These are phyloP conservation scores for Archips crataeganus DNA, from an alignment of 2,888 invertebrate species.

Conservation along the genomic window DNA sequence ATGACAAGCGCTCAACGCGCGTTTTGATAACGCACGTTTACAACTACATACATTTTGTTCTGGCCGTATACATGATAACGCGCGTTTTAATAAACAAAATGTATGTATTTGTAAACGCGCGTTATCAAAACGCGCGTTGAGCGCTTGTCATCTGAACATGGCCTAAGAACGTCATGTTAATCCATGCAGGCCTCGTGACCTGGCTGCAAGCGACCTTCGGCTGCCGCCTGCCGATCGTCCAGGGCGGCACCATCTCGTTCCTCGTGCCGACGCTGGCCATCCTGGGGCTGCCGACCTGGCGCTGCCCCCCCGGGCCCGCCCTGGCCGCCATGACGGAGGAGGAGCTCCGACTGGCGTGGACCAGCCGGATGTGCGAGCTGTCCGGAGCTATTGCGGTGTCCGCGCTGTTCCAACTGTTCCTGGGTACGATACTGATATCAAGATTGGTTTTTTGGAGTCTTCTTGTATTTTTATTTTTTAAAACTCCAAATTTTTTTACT, in stretches of 20 bases:
- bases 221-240: constrained; percentile 91
- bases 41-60: too few relatives aligned
- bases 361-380: constrained; percentile 91
- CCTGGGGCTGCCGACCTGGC: constrained; percentile 89
- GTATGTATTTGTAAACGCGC: too few relatives aligned
- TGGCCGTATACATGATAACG: too few relatives aligned
- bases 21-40: too few relatives aligned
- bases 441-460: too few relatives aligned
- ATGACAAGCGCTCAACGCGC: too few relatives aligned
- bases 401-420: constrained; percentile 90
- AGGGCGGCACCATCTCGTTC: constrained; percentile 93
- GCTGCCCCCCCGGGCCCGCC: constrained; percentile 86
- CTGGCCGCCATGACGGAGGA: constrained; percentile 83
- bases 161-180: too few relatives aligned
- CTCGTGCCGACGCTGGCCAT: constrained; percentile 92
- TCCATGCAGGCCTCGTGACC: constrained; percentile 88
- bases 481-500: too few relatives aligned
- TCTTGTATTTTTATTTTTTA: too few relatives aligned
- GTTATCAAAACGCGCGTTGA: too few relatives aligned
- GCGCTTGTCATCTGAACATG: too few relatives aligned
- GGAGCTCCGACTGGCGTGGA: constrained; percentile 88
- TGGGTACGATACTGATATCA: constrained; percentile 83
- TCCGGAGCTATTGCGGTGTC: constrained; percentile 94
- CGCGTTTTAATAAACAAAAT: too few relatives aligned
- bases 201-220: constrained; percentile 91